Evolutionary conservation across 2,888 invertebrate species (phyloP).

Genomic region (Ephialtes manifestator): DNA sequence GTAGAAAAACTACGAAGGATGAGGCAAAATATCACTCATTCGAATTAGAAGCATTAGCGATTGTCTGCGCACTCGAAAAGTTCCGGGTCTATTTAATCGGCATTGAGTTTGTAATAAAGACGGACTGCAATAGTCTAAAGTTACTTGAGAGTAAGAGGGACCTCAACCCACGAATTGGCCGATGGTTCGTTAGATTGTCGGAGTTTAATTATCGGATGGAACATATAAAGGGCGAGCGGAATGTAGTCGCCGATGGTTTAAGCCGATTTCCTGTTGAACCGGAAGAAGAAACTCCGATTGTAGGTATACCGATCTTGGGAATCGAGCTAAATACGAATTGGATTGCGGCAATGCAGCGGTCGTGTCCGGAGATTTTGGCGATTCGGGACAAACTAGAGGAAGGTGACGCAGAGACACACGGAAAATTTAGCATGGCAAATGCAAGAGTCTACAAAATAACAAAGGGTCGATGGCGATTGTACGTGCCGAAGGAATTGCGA

Average conservation of each 20-base stretch:
- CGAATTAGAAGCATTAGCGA: constrained; percentile 61
- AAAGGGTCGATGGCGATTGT: too few relatives aligned
- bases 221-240: constrained; percentile 65
- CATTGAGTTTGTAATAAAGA: constrained; percentile 61
- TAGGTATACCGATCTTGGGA: constrained; percentile 65
- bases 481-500: too few relatives aligned
- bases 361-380: too few relatives aligned
- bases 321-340: constrained; percentile 61
- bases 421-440: too few relatives aligned
- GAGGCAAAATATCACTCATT: constrained; percentile 67
- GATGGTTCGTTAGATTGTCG: constrained; percentile 60
- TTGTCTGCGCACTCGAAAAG: constrained; percentile 55
- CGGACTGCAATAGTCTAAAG: constrained; percentile 44
- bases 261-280: constrained; percentile 69
- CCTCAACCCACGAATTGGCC: constrained; percentile 38
- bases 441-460: too few relatives aligned
- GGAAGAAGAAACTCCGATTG: constrained; percentile 52
- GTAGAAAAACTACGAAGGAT: constrained; percentile 73
- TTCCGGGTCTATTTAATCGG: constrained; percentile 67
- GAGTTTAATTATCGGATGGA: constrained; percentile 70
- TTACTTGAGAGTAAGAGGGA: constrained; percentile 17
- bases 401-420: too few relatives aligned
- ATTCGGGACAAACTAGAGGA: too few relatives aligned
- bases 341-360: neutral
- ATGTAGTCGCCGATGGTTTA: constrained; percentile 60